Evolutionary conservation across 2,797 vertebrate genomes (phyloP), one percentile per base, ranked within the genome.

Genomic region (Paedocypris micromegethes): DNA sequence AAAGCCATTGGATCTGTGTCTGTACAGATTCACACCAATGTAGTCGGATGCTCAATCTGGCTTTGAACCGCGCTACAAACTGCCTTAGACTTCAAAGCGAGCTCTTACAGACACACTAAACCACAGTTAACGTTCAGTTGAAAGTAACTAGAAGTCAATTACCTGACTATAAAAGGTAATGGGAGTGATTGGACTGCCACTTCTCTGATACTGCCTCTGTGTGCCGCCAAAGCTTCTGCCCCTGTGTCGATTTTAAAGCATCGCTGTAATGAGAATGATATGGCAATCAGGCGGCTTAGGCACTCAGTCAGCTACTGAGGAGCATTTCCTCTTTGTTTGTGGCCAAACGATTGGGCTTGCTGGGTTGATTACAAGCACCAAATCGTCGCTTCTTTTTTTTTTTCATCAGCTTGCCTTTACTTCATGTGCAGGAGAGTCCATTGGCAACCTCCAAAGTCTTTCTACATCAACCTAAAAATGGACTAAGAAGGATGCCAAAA

Each of bases 121-220:
- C 71, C 53, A 45, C 63, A n/a, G 70, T 73, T 81, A 83, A 75
- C 50, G 59, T 78, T 77, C 77, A 82, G 75, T 81, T 77, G 79
- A 83, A 83, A 80, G 75, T 80, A 82, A 75, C 78, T 73, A 66
- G 69, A 84, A 84, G 81, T 84, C 83, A 80, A 82, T 84, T 81
- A 85, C 80, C 74, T 77, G 66, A 72, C 77, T 62, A 76, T 77
- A 82, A 79, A 66, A 68, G 64, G 70, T 82, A 82, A 83, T 83
- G 67, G 80, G 81, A 75, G 81, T 75, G 77, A 83, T 78, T 78
- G 77, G 75, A 50, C 67, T 78, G 80, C 75, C 49, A 44, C n/a
- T 68, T 57, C 69, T 66, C 69, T 70, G 72, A 70, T 72, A 69
- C 66, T 56, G 54, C 68, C 67, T 68, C 52, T 49, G 50, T 7